Conservation (phyloP, 1,140 invertebrate genomes). For the Copidosoma floridanum region DNA sequence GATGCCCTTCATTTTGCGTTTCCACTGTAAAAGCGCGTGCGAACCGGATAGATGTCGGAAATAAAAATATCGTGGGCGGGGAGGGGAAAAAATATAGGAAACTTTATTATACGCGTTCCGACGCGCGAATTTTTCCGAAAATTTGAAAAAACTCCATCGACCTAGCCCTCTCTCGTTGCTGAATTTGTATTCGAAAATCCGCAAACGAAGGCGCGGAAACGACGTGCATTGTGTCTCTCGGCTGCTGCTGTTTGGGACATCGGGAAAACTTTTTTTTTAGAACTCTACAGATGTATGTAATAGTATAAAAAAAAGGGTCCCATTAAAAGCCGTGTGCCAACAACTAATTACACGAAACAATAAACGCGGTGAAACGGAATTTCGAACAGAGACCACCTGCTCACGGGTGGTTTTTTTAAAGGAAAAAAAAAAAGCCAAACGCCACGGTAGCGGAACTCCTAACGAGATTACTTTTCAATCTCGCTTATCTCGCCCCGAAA, state of each 20-base stretch:
- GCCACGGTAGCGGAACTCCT: neutral
- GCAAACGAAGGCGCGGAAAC: neutral
- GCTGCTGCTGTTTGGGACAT: neutral
- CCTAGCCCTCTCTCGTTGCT: neutral
- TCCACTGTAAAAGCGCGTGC: no score
- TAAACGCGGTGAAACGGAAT: no score
- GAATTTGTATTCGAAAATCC: neutral
- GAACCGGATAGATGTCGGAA: no score
- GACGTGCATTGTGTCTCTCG: neutral
- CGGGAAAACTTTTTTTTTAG: neutral
- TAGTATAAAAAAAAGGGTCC: neutral
- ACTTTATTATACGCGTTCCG: no score
- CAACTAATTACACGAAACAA: no score
- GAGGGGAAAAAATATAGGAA: no score
- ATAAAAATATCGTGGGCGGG: no score
- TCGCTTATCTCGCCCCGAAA: neutral
- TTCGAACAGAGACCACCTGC: no score
- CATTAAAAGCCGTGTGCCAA: no score
- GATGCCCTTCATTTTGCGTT: no score
- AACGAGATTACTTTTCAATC: slow-evolving; percentile 14
- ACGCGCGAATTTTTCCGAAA: neutral
- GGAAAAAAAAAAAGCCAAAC: neutral
- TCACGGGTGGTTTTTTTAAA: no score
- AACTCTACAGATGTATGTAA: neutral
- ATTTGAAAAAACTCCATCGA: no score